Base-by-base conservation (phyloP, 1,140 invertebrate species). In the Platorchestia sp. region DNA sequence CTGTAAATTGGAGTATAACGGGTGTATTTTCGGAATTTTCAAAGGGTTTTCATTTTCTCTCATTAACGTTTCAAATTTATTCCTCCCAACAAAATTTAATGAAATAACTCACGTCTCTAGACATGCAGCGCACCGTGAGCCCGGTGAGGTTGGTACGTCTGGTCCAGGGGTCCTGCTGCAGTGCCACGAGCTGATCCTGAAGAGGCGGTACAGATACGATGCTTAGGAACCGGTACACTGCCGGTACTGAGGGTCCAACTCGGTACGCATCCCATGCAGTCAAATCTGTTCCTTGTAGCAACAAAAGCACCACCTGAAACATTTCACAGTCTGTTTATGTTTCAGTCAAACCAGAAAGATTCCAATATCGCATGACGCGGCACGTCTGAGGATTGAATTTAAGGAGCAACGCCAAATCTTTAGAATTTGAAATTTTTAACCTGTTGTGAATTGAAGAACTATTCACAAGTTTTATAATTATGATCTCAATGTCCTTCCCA, bases 221-320 rank as follows among this genome's bases (percentile, higher is more conserved):
- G n/a, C 43, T 93, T 19, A 93, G 43, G 27, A 45, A 93, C 91
- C 40, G 91, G 91, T 45, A 47, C 43, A 93, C 45, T 1, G 91
- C 91, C 19, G 91, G 91, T 47, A 93, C 43, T 45, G 43, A 40
- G 40, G 91, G 3, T 44, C 6, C 44, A 93, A 36, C 91, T 45
- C 91, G 91, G 91, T 93, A 93, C 45, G 91, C 91, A 5, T 93
- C 91, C 91, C 44, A 93, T 45, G 45, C 91, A 47, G 91, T 44
- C 43, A 93, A 0, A 10, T 47, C 91, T 1, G 22, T 45, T 10
- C 10, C 43, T 14, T 47, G 7, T 47, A 45, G 14, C 47, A 93
- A 6, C 43, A 93, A 5, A 40, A 93, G 43, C 43, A 93, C 0
- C 14, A 40, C 40, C 91, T 93, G 91, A 43, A 90, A 90, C 10